Base-by-base conservation (phyloP, 1,140 invertebrate species). In the Drosophila tropicalis region DNA sequence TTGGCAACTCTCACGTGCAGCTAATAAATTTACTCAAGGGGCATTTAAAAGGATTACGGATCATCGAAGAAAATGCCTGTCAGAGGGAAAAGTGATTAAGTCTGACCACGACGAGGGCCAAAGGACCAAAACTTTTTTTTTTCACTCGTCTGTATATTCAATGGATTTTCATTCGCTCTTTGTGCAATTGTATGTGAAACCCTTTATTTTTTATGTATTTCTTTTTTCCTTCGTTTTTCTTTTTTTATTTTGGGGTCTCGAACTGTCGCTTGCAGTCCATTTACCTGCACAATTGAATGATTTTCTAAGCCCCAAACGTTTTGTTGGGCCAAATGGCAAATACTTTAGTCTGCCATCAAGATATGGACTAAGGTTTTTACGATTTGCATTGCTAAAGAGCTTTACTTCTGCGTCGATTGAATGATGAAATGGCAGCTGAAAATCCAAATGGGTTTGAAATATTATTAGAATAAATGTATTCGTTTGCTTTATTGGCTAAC, bases 201-300 rank as follows among this genome's bases (percentile, higher is more conserved):
- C 79, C 83, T 82, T 76, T 55, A 79, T 83, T 82, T 72, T 63
- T n/a, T 54, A 22, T 51, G 62, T 70, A 65, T 75, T 34, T 67
- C 70, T 62, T 39, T 58, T 70, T 29, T 5, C 6, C 29, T 29
- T 29, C 29, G 29, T 6, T 29, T 36, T 60, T 76, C 67, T 73
- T 62, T 66, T 66, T 66, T 67, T 67, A 51, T 36, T 62, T 72
- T 75, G 64, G n/a, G 79, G 76, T 66, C 66, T 72, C 66, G 70
- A 75, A 89, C 81, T 67, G 83, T 84, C 82, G 84, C 79, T 90
- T 91, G 84, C 90, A 91, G 85, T 91, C 90, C 89, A 91, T 91
- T 91, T 91, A 91, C 90, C 90, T 91, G 90, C 79, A 91, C 90
- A 91, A 91, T 80, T 91, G 90, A 91, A 82, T 91, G 85, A 91